These are phyloP conservation scores for Mesorhabditis belari DNA, from an alignment of 2,888 invertebrate species.

Conservation along the genomic window DNA sequence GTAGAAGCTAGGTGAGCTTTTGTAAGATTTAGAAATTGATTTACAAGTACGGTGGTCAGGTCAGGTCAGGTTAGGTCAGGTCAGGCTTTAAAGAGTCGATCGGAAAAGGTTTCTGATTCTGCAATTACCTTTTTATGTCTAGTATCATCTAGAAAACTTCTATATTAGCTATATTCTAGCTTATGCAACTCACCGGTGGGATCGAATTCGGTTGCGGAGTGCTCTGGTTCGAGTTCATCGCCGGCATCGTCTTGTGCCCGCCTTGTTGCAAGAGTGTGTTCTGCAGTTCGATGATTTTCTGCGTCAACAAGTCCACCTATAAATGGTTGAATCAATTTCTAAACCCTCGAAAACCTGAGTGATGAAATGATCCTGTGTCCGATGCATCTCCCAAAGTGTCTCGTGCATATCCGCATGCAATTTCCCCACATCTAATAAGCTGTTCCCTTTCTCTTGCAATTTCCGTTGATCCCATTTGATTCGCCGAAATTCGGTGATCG, in stretches of 20 bases:
- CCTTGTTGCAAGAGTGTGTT: constrained; percentile 14
- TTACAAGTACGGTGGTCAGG: too few relatives aligned
- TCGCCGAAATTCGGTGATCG: constrained; percentile 69
- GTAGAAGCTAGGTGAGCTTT: too few relatives aligned
- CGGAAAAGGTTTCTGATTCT: too few relatives aligned
- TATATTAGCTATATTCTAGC: too few relatives aligned
- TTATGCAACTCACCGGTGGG: neutral
- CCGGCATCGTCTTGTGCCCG: neutral
- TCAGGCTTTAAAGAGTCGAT: too few relatives aligned
- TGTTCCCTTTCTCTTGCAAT: constrained; percentile 70
- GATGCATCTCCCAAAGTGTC: constrained; percentile 51
- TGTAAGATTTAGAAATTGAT: too few relatives aligned
- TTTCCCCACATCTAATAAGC: constrained; percentile 99
- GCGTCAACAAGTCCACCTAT: constrained; percentile 45
- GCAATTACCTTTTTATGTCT: too few relatives aligned
- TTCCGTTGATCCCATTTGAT: constrained; percentile 69
- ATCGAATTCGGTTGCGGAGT: neutral
- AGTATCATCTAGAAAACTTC: too few relatives aligned
- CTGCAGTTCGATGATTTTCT: constrained; percentile 48
- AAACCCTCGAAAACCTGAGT: constrained; percentile 18
- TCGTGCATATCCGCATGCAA: constrained; percentile 52
- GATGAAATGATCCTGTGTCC: constrained; percentile 51
- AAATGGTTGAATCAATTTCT: neutral
- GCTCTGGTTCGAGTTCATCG: neutral
- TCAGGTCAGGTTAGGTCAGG: too few relatives aligned